These are phyloP conservation scores for Manacus vitellinus DNA, from an alignment of 2,113 vertebrate species.

Conservation along the genomic window DNA sequence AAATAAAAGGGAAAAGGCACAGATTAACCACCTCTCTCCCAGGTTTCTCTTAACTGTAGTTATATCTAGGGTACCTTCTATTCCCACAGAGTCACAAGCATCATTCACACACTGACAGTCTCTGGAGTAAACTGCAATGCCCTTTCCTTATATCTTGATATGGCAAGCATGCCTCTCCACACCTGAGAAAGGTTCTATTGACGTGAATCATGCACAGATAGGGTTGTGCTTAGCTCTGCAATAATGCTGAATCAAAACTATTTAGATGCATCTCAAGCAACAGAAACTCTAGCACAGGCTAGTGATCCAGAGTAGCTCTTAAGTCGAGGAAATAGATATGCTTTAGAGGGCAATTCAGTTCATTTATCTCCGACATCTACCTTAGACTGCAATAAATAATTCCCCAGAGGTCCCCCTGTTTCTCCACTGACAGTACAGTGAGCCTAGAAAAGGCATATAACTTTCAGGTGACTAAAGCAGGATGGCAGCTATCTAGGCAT, in stretches of 20 bases:
- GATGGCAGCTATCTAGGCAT: not conserved
- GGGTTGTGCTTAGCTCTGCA: not conserved
- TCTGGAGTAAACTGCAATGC: not conserved
- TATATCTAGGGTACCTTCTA: not conserved
- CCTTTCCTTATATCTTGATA: not conserved
- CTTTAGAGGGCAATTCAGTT: not conserved
- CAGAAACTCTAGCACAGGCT: not conserved
- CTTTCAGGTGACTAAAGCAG: not conserved
- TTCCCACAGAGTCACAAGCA: not conserved
- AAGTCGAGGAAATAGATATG: not conserved
- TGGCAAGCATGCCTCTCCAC: not conserved
- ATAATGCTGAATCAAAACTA: not conserved
- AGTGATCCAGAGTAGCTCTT: not conserved
- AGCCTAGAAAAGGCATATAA: not conserved
- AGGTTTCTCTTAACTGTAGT: not conserved
- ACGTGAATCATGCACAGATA: not conserved
- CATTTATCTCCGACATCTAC: not conserved
- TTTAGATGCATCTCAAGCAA: not conserved
- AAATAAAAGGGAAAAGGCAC: not conserved
- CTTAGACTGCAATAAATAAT: not conserved
- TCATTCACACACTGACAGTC: rapidly evolving
- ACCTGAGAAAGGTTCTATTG: not conserved
- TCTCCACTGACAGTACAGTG: not conserved
- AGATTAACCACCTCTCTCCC: not conserved
- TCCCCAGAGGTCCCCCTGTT: not conserved